phyloP scores from a whole-genome alignment of 2,888 invertebrate species.

The Drosophila mimetica region DNA sequence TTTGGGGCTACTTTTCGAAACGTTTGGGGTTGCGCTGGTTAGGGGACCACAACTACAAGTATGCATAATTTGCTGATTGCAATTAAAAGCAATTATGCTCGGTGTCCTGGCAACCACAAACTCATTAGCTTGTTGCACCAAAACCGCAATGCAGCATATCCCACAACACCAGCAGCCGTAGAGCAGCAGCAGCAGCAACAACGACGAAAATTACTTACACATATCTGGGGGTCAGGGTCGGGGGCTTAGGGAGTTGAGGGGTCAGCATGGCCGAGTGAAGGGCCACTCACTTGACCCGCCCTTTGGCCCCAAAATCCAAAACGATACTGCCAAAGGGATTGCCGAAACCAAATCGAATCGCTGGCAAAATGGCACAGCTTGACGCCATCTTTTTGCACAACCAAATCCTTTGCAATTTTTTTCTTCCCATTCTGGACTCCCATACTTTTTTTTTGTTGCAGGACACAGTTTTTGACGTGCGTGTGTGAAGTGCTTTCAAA shows the following conservation, averaged over 20 bases:
- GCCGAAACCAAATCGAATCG: slow-evolving; percentile 48
- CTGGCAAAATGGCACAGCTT: slow-evolving; percentile 45
- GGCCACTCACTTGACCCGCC: slow-evolving; percentile 33
- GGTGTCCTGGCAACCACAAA: slow-evolving; percentile 70
- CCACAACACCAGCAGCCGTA: slow-evolving; percentile 44
- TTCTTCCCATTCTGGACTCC: neutral
- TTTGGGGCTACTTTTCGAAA: slow-evolving; percentile 7
- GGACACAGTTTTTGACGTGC: slow-evolving; percentile 58
- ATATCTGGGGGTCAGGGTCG: neutral
- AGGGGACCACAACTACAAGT: slow-evolving; percentile 63
- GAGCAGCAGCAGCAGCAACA: slow-evolving; percentile 38
- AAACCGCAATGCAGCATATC: slow-evolving; percentile 72
- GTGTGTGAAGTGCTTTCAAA: slow-evolving; percentile 61
- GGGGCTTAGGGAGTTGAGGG: neutral
- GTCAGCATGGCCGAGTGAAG: slow-evolving; percentile 1
- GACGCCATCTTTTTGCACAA: slow-evolving; percentile 45
- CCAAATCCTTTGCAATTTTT: slow-evolving; percentile 18
- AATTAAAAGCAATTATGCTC: slow-evolving; percentile 79
- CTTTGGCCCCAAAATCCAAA: neutral
- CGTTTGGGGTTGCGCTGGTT: neutral
- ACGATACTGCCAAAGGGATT: slow-evolving; percentile 23
- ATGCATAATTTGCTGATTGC: slow-evolving; percentile 76
- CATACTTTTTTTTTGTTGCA: slow-evolving; percentile 17
- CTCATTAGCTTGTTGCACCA: slow-evolving; percentile 77
- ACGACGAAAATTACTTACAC: slow-evolving; percentile 31